These are phyloP conservation scores for Ciconia nigra DNA, from an alignment of 2,797 vertebrate genomes.

Conservation along the genomic window DNA sequence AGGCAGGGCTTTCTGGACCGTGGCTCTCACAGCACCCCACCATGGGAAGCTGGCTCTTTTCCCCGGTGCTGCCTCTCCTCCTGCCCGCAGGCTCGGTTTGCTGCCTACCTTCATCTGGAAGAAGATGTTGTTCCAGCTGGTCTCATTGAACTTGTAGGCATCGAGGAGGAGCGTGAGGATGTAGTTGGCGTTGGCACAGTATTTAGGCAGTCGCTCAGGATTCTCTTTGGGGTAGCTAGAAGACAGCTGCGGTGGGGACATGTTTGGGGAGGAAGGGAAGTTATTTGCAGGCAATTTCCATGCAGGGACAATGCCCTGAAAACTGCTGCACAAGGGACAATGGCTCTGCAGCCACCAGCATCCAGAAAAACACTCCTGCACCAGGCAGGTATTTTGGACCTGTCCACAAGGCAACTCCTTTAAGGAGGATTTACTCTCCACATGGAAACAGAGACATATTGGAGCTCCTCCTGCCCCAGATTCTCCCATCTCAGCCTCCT, in stretches of 20 bases:
- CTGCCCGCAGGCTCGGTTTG: background rate
- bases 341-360: background rate
- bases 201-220: slow-evolving; percentile 56
- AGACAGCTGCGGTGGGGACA: slow-evolving; percentile 38
- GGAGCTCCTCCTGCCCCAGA: background rate
- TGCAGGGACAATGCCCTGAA: background rate
- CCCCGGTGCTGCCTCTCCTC: rapidly evolving
- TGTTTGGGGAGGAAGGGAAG: background rate
- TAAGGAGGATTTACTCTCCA: background rate
- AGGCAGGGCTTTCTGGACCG: rapidly evolving
- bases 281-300: background rate
- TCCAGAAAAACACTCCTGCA: background rate
- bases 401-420: background rate
- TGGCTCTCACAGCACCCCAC: rapidly evolving
- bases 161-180: slow-evolving; percentile 74
- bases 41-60: rapidly evolving
- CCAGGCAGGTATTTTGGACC: background rate
- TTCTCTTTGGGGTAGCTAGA: slow-evolving; percentile 50
- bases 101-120: slow-evolving; percentile 75
- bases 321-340: background rate
- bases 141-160: slow-evolving; percentile 69
- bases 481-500: background rate
- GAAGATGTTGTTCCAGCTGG: slow-evolving; percentile 72
- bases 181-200: slow-evolving; percentile 73
- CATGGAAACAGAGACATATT: background rate